Evolutionary conservation across 2,888 invertebrate species (phyloP), one percentile per base, ranked within the genome.

Genomic region (Kuschelorhynchus macadamiae): DNA sequence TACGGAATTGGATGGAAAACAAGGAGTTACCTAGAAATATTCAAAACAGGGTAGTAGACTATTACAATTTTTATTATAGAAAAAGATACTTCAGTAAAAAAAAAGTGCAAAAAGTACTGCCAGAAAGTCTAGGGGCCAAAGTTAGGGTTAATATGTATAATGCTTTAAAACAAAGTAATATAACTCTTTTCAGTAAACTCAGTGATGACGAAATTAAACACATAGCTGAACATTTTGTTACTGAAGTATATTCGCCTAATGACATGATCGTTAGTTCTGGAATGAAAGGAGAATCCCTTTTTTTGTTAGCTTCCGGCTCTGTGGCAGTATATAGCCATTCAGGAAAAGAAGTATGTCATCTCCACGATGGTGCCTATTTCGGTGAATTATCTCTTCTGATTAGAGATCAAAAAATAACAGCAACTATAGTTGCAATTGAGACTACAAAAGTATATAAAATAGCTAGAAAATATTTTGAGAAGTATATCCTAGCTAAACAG

Each of bases 241-340:
- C 85, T 4, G 89, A 89, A 78, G 84, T 89, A 20, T 89, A 86
- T 79, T 81, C 90, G 59, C 86, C 88, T 1, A 86, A 88, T 65
- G 90, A 90, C 77, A 80, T 87, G 17, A 87, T 91, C 42, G 80
- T 88, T 8, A 86, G 86, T 63, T 87, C 88, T 0, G 88, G 88
- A 0, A 85, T 86, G n/a, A 78, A 82, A n/a, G 90, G 88, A 0
- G 86, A 88, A 65, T 87, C 87, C 78, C 88, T 90, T 88, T 90
- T 86, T 79, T 89, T 90, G 73, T 82, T 90, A 20, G 85, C 86
- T 0, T 85, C 83, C 20, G 90, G 90, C 7, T 88, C 88, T 0
- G 89, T 90, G 0, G 87, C 88, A 7, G 85, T 89, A 2, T 85
- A 86, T 56, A 88, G 89, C 0, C 81, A 86, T 12, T 87, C 87